These are phyloP conservation scores for Dendrolimus houi DNA, from an alignment of 2,888 invertebrate genomes.

Conservation along the genomic window DNA sequence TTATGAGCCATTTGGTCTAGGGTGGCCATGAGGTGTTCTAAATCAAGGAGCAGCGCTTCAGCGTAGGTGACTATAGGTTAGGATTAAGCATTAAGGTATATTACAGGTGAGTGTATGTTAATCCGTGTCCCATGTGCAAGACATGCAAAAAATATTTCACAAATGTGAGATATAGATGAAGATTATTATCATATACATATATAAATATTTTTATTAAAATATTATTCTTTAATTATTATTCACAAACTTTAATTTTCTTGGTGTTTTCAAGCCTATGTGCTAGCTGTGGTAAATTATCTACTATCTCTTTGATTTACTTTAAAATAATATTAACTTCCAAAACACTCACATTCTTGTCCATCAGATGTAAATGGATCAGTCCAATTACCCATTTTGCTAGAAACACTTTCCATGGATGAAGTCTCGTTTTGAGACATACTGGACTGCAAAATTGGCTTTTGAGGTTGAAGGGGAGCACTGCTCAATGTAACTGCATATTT, in stretches of 20 bases:
- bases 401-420: constrained; percentile 28
- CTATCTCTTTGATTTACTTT: not conserved
- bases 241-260: not conserved
- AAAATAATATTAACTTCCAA: constrained; percentile 3
- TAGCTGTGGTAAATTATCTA: constrained; percentile 1
- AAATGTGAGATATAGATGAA: constrained; percentile 4
- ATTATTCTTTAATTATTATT: too few relatives aligned
- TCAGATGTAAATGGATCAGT: constrained; percentile 59
- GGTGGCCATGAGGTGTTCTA: constrained; percentile 75
- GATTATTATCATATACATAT: too few relatives aligned
- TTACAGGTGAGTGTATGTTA: constrained; percentile 42
- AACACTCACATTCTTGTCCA: constrained; percentile 68
- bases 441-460: constrained; percentile 63
- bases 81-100: constrained; percentile 47
- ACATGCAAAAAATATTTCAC: constrained; percentile 68
- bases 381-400: constrained; percentile 40
- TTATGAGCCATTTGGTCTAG: constrained; percentile 75
- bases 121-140: constrained; percentile 65
- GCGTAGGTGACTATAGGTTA: constrained; percentile 68
- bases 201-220: too few relatives aligned
- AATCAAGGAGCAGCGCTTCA: constrained; percentile 72
- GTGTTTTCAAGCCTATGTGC: constrained; percentile 3
- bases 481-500: constrained; percentile 92
- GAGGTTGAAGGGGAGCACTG: constrained; percentile 85
- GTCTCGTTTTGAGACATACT: constrained; percentile 23